Conservation (phyloP, 2,888 invertebrate genomes). For the Synergus umbraculus region DNA sequence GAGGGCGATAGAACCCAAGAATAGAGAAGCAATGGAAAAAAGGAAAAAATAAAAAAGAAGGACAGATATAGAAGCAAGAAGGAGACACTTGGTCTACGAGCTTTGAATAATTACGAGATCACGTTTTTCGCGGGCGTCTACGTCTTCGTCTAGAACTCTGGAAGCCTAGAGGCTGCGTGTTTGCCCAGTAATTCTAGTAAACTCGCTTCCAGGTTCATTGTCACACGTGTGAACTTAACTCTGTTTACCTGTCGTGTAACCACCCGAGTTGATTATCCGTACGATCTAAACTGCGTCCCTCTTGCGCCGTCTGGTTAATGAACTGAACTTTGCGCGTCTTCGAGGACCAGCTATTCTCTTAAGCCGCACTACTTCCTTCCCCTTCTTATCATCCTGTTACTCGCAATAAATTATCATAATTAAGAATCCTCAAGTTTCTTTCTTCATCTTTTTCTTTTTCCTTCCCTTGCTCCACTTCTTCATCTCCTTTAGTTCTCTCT, state of each 20-base stretch:
- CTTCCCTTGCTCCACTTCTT: background rate
- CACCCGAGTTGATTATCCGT: conserved; percentile 59
- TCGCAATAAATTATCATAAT: conserved; percentile 37
- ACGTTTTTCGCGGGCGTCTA: conserved; percentile 61
- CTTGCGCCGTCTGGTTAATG: conserved; percentile 65
- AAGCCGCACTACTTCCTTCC: background rate
- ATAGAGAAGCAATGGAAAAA: background rate
- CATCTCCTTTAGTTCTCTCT: background rate
- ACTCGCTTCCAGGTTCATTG: conserved; percentile 70
- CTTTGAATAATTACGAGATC: conserved; percentile 64
- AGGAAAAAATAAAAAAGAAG: conserved; percentile 3
- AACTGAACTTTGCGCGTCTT: conserved; percentile 54
- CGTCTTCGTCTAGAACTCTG: conserved; percentile 53
- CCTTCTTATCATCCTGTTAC: conserved; percentile 15
- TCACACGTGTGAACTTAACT: conserved; percentile 68
- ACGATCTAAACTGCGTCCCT: conserved; percentile 63
- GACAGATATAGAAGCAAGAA: conserved; percentile 26
- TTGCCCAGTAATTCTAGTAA: conserved; percentile 12
- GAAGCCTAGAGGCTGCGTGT: conserved; percentile 53
- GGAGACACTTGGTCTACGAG: conserved; percentile 54
- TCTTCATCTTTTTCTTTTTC: background rate
- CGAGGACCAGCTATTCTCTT: conserved; percentile 18
- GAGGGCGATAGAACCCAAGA: conserved; percentile 15
- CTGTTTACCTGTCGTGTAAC: conserved; percentile 63
- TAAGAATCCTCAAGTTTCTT: background rate